Evolutionary conservation across 1,140 invertebrate genomes (phyloP), one percentile per base, ranked within the genome.

Genomic region (Cydia amplana): DNA sequence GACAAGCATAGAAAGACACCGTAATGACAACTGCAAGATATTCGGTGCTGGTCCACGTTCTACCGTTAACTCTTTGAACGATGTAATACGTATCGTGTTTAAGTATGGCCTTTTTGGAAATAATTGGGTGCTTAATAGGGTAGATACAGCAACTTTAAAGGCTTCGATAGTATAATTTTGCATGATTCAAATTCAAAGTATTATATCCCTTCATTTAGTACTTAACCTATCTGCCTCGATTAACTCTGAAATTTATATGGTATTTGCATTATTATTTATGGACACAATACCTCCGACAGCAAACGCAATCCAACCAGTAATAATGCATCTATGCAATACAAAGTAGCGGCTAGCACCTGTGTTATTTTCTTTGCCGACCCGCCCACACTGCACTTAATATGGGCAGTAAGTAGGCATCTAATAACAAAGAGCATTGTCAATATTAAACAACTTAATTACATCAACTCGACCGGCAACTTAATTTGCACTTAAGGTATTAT

Each of bases 1-100:
- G 10, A 12, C 40, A 43, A 43, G 10, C 1, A 43, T 43, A 14
- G 14, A 14, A 46, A 46, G 0, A 9, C 6, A 7, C 32, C 7
- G 7, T 36, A 36, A 36, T 3, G 84, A 84, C 80, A 83, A 82
- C 64, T 78, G 36, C 32, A 36, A 77, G 76, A 78, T 80, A 77
- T 65, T 77, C 78, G 36, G 75, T 74, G 80, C 76, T 74, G 74
- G 72, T 75, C 55, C 74, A 74, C 64, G 74, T 73, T 77, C 40
- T 60, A 80, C 76, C 72, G 76, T 77, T 79, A 49, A 36, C 43
- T 60, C 73, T 2, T 23, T 20, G 20, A 60, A 23, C 20, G 1
- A 10, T 12, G 23, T 60, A 60, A 20, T 60, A 60, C 55, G 1
- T 60, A 3, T 23, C 7, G 20, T 55, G 4, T 55, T 55, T 55